Base-by-base conservation (phyloP, 2,113 vertebrate genomes). In the Pteropus alecto region DNA sequence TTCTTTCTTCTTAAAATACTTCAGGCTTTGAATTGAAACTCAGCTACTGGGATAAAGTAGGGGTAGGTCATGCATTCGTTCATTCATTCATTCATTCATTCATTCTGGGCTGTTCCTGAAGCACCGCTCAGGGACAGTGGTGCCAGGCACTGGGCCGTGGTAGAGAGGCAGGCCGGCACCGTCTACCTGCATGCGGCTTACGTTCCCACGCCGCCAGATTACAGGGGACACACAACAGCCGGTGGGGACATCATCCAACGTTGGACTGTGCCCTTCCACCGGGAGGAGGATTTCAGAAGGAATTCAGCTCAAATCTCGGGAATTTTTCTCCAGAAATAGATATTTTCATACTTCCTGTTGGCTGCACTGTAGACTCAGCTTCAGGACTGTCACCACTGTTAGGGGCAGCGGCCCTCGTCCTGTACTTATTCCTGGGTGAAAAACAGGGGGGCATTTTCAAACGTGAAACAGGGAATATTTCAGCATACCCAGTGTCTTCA, bases 301-400 rank as follows among this genome's bases (percentile, higher is more conserved):
- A 41, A n/a, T 60, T 41, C 77, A 21, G 7, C 26, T 41, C 41
- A 43, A 7, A 43, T 28, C 71, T 56, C 56, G 33, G 63, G 70
- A 35, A 0, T 28, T 70, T 51, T 41, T 33, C 76, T 48, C 68
- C 13, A 35, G 24, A 88, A 83, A 15, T 19, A 22, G 21, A 2
- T 30, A 1, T 12, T 33, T 15, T n/a, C 77, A n/a, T 46, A 22
- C 19, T 5, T 33, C 48, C 51, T 16, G 12, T 12, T 7, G 41
- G 26, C 92, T 13, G 24, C 6, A 0, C 30, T 4, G 10, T 38
- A 63, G 7, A 2, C 6, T 19, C 1, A 0, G 56, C 54, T 4
- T 43, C 54, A 16, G 67, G 84, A 6, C 54, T 16, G 5, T 21
- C 14, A 2, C 73, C 21, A 2, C 15, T 22, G 35, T 56, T 26